Base-by-base conservation (phyloP, 2,888 invertebrate genomes). In the Timema podura region DNA sequence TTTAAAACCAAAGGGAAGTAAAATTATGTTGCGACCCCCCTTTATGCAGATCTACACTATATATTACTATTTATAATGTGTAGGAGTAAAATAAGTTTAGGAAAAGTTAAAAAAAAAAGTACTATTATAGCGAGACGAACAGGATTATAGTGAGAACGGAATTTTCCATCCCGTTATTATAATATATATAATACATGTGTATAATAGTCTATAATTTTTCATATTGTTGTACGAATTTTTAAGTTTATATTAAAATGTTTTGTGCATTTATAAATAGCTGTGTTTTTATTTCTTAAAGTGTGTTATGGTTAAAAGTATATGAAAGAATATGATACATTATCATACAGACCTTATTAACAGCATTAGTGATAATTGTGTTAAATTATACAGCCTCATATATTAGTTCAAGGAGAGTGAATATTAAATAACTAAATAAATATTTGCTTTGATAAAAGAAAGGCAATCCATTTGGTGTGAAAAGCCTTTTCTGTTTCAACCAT, bases 211-310 rank as follows among this genome's bases (percentile, higher is more conserved):
- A 89, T 90, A 90, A 90, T 90, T 90, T 90, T 90, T 89, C 89
- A 90, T 89, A 90, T 89, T 90, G 89, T 89, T 90, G 89, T 90
- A 90, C 89, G 88, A 84, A 86, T 90, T 90, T 90, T 90, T 90
- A 90, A 90, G 90, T 90, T 90, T 90, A 89, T 90, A 90, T 90
- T 90, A 90, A 90, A 90, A 89, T 88, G 88, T 89, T 87, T 89
- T 89, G 89, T 89, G 89, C 88, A 89, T 89, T 89, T 86, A 82
- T 79, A 81, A 75, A 73, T 59, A 48, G 44, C 61, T 10, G 61
- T 61, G 61, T 61, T 61, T 5, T 61, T 44, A 61, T 61, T 61
- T 44, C 11, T 16, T 44, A n/a, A n/a, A n/a, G n/a, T n/a, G n/a
- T n/a, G n/a, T n/a, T n/a, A n/a, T n/a, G n/a, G n/a, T n/a, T n/a